Conservation (phyloP, 2,113 vertebrate genomes). For the Uria aalge region DNA sequence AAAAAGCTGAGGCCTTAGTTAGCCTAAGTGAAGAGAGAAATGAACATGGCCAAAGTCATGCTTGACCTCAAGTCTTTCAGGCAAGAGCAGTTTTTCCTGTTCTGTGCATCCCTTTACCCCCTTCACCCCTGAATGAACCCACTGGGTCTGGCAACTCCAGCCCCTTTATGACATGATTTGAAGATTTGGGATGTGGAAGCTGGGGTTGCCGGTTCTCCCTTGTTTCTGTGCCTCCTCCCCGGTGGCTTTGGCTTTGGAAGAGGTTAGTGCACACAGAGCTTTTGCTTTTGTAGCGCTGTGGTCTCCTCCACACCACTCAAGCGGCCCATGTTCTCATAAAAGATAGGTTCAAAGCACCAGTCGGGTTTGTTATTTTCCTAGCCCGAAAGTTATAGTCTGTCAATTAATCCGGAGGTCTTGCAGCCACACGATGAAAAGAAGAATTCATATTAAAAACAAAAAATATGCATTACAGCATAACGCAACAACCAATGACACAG, state of each 20-base stretch:
- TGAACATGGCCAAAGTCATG: background rate
- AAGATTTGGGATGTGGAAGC: background rate
- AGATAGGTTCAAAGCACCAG: fast-evolving
- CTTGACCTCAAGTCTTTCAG: background rate
- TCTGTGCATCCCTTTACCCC: background rate
- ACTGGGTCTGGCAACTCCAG: fast-evolving
- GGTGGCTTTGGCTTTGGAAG: background rate
- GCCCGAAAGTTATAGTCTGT: background rate
- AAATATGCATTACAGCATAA: background rate
- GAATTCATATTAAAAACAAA: background rate
- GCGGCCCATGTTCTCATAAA: fast-evolving
- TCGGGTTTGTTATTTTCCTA: background rate
- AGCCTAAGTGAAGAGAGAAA: background rate
- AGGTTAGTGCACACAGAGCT: fast-evolving
- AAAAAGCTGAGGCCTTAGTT: background rate
- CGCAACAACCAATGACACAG: background rate
- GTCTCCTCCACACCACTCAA: background rate
- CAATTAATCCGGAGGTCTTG: background rate
- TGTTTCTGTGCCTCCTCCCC: background rate
- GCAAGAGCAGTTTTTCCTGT: background rate
- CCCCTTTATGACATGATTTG: fast-evolving
- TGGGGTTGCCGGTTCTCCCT: fast-evolving
- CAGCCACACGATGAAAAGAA: background rate
- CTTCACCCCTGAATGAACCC: background rate
- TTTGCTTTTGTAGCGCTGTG: background rate